These are phyloP conservation scores for Maccullochella peelii DNA, from an alignment of 2,113 vertebrate species.

Conservation along the genomic window DNA sequence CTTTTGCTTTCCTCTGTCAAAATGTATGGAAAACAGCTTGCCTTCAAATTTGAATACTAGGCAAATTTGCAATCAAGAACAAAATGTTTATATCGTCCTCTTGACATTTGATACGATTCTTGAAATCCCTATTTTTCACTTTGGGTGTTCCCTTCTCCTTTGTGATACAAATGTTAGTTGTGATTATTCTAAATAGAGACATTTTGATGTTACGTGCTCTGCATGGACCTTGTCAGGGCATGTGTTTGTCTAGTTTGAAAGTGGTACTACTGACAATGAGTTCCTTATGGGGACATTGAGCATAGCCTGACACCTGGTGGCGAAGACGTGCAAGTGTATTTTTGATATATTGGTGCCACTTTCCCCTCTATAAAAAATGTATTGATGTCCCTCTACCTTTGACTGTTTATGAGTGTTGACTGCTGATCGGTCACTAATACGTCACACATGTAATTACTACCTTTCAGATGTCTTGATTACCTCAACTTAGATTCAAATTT, in stretches of 20 bases:
- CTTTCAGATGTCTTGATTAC: background rate
- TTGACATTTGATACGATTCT: background rate
- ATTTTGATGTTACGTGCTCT: background rate
- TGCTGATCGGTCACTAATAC: background rate
- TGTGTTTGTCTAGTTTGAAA: background rate
- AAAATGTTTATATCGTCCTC: background rate
- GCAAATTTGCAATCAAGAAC: background rate
- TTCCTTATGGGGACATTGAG: conserved; percentile 13
- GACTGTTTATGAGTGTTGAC: background rate
- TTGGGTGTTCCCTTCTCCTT: fast-evolving
- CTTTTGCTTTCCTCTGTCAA: background rate
- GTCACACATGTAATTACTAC: background rate
- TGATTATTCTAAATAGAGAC: background rate
- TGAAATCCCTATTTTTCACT: background rate
- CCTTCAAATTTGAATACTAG: conserved; percentile 6
- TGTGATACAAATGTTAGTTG: background rate
- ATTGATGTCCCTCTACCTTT: background rate
- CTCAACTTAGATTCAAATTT: background rate
- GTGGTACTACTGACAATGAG: background rate
- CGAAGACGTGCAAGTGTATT: conserved; percentile 11
- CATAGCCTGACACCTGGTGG: conserved; percentile 74
- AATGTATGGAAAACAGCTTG: background rate
- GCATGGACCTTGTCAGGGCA: background rate
- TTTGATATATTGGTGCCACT: too few species aligned
- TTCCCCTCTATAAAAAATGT: background rate